Base-by-base conservation (phyloP, 2,888 invertebrate genomes). In the Brachylomia viminalis region DNA sequence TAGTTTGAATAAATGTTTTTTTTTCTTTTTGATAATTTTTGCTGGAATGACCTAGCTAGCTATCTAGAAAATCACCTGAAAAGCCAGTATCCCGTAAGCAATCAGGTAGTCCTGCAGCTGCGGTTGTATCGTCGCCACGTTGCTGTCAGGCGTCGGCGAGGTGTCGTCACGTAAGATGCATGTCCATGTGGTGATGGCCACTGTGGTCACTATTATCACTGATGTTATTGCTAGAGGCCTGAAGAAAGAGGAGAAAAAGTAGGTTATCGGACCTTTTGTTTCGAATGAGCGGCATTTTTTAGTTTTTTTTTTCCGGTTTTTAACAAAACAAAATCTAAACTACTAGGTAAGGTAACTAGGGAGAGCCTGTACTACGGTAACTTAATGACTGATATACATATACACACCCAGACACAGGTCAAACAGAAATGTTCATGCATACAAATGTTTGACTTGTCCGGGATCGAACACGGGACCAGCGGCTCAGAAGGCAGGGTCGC, bases 211-310 rank as follows among this genome's bases (percentile, higher is more conserved):
- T 23, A 97, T 97, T 38, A 95, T 88, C 42, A 97, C 97, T 0
- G 98, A 98, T 13, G 97, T 91, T 20, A 97, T 93, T 2, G 98
- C 98, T 77, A 98, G 86, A 33, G 97, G 95, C 89, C 98, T 98
- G 91, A 23, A 95, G 91, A 23, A 95, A 94, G 38, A 59, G 17
- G 2, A 59, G 20, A 5, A 23, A 23, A 11, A 59, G 27, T 11
- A 4, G 11, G n/a, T n/a, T n/a, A n/a, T 10, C 5, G n/a, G n/a
- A n/a, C 13, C 11, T n/a, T 54, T n/a, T 54, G 1, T 23, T 23
- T n/a, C 52, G 23, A 1, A 23, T 52, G 52, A 23, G 10, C 23
- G 23, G 23, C 10, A 23, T 10, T 10, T 10, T 23, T 52, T 33
- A 3, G 33, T 5, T n/a, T n/a, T n/a, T n/a, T n/a, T n/a, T n/a